These are phyloP conservation scores for Elgaria multicarinata DNA, from an alignment of 2,113 vertebrate genomes.

Conservation along the genomic window DNA sequence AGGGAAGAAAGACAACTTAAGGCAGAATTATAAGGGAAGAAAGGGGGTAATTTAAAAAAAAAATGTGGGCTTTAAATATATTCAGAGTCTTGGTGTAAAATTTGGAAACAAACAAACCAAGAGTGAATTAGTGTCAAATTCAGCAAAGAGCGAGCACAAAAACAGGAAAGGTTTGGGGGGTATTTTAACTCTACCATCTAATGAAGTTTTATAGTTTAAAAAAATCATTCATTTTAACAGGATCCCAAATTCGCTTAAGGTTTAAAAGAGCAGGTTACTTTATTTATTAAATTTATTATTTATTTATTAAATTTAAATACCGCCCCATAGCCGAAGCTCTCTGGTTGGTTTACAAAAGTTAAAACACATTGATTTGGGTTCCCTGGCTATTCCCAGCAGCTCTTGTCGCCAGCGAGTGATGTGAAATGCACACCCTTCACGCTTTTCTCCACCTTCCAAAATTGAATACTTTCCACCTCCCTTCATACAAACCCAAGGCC, in stretches of 20 bases:
- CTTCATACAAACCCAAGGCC: background rate
- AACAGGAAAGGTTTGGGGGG: slow-evolving; percentile 6
- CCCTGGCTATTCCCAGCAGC: background rate
- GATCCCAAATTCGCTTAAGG: background rate
- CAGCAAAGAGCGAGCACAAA: slow-evolving; percentile 10
- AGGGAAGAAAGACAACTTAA: background rate
- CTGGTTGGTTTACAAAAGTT: too few relatives aligned
- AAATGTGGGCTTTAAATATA: slow-evolving; percentile 67
- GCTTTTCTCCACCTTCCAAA: background rate
- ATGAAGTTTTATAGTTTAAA: slow-evolving; percentile 48
- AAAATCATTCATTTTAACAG: slow-evolving; percentile 51
- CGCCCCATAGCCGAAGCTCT: too few relatives aligned
- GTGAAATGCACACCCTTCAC: background rate
- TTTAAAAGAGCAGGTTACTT: background rate
- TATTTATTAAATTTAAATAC: too few relatives aligned
- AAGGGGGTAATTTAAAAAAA: slow-evolving; percentile 14
- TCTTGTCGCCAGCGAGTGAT: background rate
- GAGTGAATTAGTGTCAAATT: slow-evolving; percentile 7
- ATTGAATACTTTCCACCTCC: background rate
- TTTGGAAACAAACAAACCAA: slow-evolving; percentile 75
- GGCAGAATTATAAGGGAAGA: background rate
- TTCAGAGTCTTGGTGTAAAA: slow-evolving; percentile 44
- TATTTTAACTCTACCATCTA: slow-evolving; percentile 39
- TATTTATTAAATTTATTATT: too few relatives aligned
- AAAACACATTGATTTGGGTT: background rate